phyloP scores from a whole-genome alignment of 2,797 vertebrate genomes.

The Tangara arthus region DNA sequence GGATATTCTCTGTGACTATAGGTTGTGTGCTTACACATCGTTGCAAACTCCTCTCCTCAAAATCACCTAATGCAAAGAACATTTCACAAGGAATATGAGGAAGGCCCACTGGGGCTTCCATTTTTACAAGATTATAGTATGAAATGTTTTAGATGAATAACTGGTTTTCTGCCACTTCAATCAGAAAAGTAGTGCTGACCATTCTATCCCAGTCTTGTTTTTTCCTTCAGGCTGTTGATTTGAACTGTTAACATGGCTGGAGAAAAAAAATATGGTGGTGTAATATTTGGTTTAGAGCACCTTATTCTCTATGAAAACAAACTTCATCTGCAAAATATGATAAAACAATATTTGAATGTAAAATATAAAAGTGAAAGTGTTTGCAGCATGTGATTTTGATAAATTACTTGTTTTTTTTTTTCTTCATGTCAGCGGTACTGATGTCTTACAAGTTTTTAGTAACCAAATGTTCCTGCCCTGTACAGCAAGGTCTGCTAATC shows the following conservation, averaged over 20 bases:
- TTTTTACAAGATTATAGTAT: background rate
- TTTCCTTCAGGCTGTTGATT: background rate
- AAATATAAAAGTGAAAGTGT: background rate
- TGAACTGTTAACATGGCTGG: background rate
- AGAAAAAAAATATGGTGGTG: background rate
- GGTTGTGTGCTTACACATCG: background rate
- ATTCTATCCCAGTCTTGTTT: background rate
- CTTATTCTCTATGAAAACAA: background rate
- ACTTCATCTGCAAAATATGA: background rate
- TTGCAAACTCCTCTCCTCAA: background rate
- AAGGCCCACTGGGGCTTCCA: background rate
- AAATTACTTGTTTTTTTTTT: background rate
- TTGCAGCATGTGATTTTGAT: conserved; percentile 6
- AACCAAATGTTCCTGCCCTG: conserved; percentile 67
- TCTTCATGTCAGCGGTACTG: background rate
- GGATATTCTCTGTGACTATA: background rate
- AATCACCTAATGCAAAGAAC: conserved; percentile 1
- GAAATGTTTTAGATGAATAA: background rate
- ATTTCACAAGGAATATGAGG: background rate
- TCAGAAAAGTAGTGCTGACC: background rate
- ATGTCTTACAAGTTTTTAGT: background rate
- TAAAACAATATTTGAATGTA: background rate
- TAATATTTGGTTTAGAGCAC: background rate
- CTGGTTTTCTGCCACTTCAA: background rate
- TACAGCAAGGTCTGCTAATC: conserved; percentile 86